Conservation (phyloP, 2,797 vertebrate species). For the Thunnus albacares region DNA sequence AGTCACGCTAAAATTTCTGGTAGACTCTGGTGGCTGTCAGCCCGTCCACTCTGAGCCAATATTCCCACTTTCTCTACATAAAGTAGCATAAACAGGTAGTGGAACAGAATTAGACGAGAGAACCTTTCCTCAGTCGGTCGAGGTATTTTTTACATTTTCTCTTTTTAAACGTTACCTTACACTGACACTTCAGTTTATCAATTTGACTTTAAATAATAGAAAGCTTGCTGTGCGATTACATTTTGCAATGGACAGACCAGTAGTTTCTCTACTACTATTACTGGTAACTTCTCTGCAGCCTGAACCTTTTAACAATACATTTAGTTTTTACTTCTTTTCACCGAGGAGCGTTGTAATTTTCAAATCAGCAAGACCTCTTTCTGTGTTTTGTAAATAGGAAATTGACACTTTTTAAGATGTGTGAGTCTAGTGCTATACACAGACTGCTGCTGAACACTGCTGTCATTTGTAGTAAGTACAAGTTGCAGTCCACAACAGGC, state of each 20-base stretch:
- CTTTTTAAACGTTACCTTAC: conserved; percentile 22
- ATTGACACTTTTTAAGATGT: not conserved
- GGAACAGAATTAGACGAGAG: conserved; percentile 10
- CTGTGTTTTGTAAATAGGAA: conserved; percentile 2
- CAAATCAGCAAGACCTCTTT: conserved; percentile 5
- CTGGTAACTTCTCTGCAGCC: not conserved
- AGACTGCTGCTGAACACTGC: not conserved
- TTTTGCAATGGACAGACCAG: not conserved
- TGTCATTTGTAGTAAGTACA: not conserved
- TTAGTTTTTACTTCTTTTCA: conserved; percentile 15
- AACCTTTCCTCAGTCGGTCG: not conserved
- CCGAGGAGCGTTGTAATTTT: conserved; percentile 1
- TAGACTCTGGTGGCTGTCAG: conserved; percentile 45
- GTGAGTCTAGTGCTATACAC: not conserved
- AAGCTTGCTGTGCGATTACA: conserved; percentile 7
- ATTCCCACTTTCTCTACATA: conserved; percentile 5
- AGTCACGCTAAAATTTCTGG: conserved; percentile 34
- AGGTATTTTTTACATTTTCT: not conserved
- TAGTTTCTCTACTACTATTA: not conserved
- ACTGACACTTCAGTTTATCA: not conserved
- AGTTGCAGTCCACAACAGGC: not conserved
- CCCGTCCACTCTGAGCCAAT: conserved; percentile 29
- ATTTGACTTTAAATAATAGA: conserved; percentile 13
- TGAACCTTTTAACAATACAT: not conserved
- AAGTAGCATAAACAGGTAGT: conserved; percentile 29